Conservation (phyloP, 2,888 invertebrate species). For the Galerucella calmariensis region DNA sequence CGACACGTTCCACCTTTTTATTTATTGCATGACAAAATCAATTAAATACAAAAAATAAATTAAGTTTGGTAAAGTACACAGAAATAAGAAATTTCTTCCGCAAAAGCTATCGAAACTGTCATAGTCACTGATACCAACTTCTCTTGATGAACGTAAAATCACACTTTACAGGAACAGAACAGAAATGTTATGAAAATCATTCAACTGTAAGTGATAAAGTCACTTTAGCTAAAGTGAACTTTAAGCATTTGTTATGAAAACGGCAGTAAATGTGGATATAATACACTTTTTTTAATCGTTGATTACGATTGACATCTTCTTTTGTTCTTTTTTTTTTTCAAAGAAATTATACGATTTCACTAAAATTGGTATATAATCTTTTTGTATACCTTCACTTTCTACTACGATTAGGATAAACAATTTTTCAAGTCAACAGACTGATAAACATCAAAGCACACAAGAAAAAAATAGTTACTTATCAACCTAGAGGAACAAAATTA, state of each 20-base stretch:
- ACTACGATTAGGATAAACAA: background rate
- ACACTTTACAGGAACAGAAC: too few species aligned
- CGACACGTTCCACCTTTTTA: too few species aligned
- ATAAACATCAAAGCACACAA: background rate
- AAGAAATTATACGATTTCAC: constrained; percentile 6
- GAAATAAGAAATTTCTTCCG: too few species aligned
- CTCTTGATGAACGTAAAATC: too few species aligned
- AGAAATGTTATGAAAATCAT: too few species aligned
- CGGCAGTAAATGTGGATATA: too few species aligned
- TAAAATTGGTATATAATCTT: constrained; percentile 8
- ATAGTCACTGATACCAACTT: too few species aligned
- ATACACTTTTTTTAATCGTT: background rate
- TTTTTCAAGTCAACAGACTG: background rate
- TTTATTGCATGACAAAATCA: constrained; percentile 3
- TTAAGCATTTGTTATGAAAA: too few species aligned
- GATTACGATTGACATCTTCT: background rate
- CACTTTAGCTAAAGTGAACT: too few species aligned
- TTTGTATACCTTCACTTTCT: constrained; percentile 1
- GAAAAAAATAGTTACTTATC: background rate
- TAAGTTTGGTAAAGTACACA: background rate
- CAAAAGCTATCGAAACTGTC: too few species aligned
- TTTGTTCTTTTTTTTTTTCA: background rate
- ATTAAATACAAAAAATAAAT: background rate
- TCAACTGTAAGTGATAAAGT: too few species aligned
- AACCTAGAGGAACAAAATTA: background rate